These are phyloP conservation scores for Allacma fusca DNA, from an alignment of 2,888 invertebrate genomes.

Conservation along the genomic window DNA sequence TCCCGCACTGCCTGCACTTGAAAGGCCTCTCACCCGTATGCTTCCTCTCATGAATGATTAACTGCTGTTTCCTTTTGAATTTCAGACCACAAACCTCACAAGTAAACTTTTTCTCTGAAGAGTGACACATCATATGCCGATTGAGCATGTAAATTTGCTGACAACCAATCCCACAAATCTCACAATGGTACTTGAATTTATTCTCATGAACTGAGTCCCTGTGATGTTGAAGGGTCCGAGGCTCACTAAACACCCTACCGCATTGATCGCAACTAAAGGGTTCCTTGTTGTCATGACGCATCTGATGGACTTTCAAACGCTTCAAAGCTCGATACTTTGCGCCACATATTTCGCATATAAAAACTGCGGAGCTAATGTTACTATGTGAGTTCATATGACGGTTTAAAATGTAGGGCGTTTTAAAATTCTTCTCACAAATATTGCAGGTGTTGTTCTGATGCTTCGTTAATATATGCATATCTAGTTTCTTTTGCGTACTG, in stretches of 20 bases:
- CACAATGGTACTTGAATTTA: conserved; percentile 15
- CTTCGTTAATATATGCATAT: conserved; percentile 9
- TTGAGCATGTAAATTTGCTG: conserved; percentile 37
- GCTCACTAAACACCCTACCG: conserved; percentile 17
- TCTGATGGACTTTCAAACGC: conserved; percentile 24
- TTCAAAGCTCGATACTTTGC: conserved; percentile 14
- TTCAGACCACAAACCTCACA: neutral
- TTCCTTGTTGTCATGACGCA: conserved; percentile 10
- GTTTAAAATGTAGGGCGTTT: neutral
- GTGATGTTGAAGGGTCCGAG: conserved; percentile 5
- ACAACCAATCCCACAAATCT: conserved; percentile 29
- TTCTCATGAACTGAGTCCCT: neutral
- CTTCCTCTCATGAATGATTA: conserved; percentile 28
- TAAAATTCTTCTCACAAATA: conserved; percentile 5
- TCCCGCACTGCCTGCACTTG: neutral
- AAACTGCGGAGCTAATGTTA: neutral
- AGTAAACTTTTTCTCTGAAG: neutral
- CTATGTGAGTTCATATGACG: conserved; percentile 4
- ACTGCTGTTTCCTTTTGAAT: conserved; percentile 22
- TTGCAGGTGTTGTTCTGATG: conserved; percentile 26
- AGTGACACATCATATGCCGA: conserved; percentile 33
- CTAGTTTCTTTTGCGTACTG: conserved; percentile 21
- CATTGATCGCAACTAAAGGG: conserved; percentile 14
- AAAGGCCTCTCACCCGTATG: conserved; percentile 20
- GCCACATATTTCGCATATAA: conserved; percentile 30